A percentile compares a stretch with the other conserved stretches of the same genome.
phyloP scores from a whole-genome alignment of 2,888 invertebrate species.

The Muschampia plurimacula region DNA sequence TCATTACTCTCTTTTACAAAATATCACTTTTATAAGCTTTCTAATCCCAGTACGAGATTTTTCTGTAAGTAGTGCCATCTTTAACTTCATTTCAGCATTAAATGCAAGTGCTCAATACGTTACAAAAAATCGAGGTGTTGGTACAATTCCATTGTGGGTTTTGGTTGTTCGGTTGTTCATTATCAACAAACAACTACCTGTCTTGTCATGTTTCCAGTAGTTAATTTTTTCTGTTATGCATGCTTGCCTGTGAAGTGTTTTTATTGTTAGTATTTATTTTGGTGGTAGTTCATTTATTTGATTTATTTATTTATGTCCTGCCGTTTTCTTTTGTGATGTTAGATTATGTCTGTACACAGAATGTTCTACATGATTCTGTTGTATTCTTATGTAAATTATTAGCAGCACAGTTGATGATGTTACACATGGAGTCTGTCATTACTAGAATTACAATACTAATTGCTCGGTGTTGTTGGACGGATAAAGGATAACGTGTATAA shows the following conservation, averaged over 20 bases:
- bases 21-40: background rate
- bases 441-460: constrained; percentile 37
- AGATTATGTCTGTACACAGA: constrained; percentile 43
- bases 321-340: constrained; percentile 33
- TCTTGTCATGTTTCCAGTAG: constrained; percentile 53
- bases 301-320: constrained; percentile 40
- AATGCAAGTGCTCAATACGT: constrained; percentile 62
- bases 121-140: constrained; percentile 67
- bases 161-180: constrained; percentile 52
- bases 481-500: constrained; percentile 52
- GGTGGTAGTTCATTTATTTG: constrained; percentile 53
- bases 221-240: constrained; percentile 76
- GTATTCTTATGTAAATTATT: constrained; percentile 40
- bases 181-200: constrained; percentile 2
- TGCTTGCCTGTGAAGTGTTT: constrained; percentile 78
- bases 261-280: constrained; percentile 57
- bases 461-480: constrained; percentile 46
- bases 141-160: constrained; percentile 58
- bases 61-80: background rate
- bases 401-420: constrained; percentile 16
- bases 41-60: background rate
- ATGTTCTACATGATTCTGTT: constrained; percentile 36
- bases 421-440: constrained; percentile 21
- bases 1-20: background rate
- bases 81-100: constrained; percentile 32